These are phyloP conservation scores for Phyllotreta cruciferae DNA, from an alignment of 2,888 invertebrate species.

Conservation along the genomic window DNA sequence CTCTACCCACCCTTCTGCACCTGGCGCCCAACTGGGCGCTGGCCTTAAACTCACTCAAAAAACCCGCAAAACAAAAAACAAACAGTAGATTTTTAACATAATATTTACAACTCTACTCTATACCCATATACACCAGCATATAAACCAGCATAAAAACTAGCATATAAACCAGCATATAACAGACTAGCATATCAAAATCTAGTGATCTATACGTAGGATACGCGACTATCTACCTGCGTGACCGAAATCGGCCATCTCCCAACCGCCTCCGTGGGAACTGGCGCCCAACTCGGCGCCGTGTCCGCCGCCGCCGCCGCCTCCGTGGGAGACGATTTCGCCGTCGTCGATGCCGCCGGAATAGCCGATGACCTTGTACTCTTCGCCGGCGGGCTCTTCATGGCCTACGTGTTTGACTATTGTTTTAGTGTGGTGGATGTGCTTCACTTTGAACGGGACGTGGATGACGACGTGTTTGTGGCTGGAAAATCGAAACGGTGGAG, in stretches of 20 bases:
- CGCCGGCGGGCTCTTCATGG: conserved; percentile 60
- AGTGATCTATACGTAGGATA: conserved; percentile 28
- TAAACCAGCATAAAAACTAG: conserved; percentile 13
- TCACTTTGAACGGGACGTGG: conserved; percentile 79
- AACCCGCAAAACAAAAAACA: no score
- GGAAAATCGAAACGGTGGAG: conserved; percentile 36
- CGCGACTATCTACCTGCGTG: conserved; percentile 39
- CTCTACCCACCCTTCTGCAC: no score
- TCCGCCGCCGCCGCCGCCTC: conserved; percentile 46
- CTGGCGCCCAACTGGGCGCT: no score
- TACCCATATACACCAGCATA: conserved; percentile 7
- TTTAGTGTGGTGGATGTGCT: conserved; percentile 79
- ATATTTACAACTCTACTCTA: no score
- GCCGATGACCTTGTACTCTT: conserved; percentile 72
- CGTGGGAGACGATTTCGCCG: conserved; percentile 57
- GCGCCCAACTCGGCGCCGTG: conserved; percentile 40
- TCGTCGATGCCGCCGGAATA: conserved; percentile 72
- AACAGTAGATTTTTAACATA: no score
- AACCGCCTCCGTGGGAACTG: conserved; percentile 40
- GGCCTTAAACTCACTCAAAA: no score
- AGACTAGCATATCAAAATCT: conserved; percentile 17
- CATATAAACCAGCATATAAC: conserved; percentile 11
- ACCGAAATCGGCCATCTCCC: conserved; percentile 36
- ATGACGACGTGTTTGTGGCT: conserved; percentile 76
- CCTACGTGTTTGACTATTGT: conserved; percentile 78